Evolutionary conservation across 2,113 vertebrate genomes (phyloP), one percentile per base, ranked within the genome.

Genomic region (Xenopus laevis): DNA sequence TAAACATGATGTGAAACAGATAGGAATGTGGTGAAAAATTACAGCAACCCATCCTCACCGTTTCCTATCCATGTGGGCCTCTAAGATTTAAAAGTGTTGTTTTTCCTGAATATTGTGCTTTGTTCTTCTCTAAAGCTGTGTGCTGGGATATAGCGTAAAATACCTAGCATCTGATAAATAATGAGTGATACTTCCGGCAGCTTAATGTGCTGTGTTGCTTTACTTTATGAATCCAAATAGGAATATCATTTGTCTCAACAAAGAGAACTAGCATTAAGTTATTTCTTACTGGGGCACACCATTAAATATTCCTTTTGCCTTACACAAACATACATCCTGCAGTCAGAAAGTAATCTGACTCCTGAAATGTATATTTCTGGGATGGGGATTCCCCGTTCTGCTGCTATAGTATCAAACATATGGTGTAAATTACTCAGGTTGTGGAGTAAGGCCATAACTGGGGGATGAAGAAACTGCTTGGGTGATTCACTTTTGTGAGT

Each of bases 1-100:
- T 77, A 70, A 70, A 77, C 74, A 46, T 70, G 67, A 69, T 77
- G 18, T 45, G 67, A 64, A 70, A 60, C 55, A 74, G 53, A 76
- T 69, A 69, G 74, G 59, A 77, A 77, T 70, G 66, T 55, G 47
- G 18, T 18, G 66, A 40, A 62, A 45, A 23, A 50, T 47, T 57
- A 46, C 59, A 27, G 23, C 23, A 45, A 23, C 58, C 57, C 15
- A 15, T 53, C 46, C 46, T 65, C 30, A 46, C 30, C 20, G n/a
- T n/a, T 46, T 46, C 44, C 10, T 46, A 45, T 65, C 18, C 63
- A 46, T 17, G 10, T 13, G 16, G 16, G 17, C 7, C 40, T 65
- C 30, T 33, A 10, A 17, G 30, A n/a, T 64, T 46, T 20, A n/a
- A n/a, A 33, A 46, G 44, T 40, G 16, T 9, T 64, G 4, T 40